Percentiles rank a stretch among this genome's conserved stretches.
Conservation (phyloP, 2,797 vertebrate species). For the Brachymystax lenok region DNA sequence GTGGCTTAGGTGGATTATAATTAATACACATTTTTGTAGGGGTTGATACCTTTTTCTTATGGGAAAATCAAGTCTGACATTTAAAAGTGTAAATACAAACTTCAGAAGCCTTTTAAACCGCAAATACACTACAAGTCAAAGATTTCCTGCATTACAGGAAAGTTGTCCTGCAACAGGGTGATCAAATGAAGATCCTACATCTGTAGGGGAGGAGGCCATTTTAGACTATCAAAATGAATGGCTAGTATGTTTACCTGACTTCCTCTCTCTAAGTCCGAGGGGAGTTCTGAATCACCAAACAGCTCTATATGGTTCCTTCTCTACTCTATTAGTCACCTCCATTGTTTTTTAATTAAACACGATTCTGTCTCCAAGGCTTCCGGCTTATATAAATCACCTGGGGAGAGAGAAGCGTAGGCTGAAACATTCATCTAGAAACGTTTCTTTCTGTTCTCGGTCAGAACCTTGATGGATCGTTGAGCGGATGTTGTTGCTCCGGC, state of each 20-base stretch:
- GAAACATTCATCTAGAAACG: not conserved
- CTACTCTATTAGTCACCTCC: not conserved
- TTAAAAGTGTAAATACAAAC: too few relatives aligned
- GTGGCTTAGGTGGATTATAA: constrained; percentile 1
- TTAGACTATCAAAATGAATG: not conserved
- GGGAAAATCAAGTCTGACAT: too few relatives aligned
- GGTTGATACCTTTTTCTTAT: too few relatives aligned
- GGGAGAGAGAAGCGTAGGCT: not conserved
- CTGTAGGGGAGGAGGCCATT: too few relatives aligned
- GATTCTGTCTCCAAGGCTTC: not conserved
- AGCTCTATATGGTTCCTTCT: not conserved
- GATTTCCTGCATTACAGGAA: too few relatives aligned
- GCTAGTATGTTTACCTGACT: not conserved
- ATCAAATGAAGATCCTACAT: too few relatives aligned
- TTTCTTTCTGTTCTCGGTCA: not conserved
- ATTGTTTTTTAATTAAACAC: not conserved
- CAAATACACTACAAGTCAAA: too few relatives aligned
- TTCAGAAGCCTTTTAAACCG: too few relatives aligned
- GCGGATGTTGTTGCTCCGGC: not conserved
- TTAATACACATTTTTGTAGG: too few relatives aligned
- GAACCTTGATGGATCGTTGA: constrained; percentile 2
- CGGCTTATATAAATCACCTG: not conserved
- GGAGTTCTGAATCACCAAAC: not conserved
- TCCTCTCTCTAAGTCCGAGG: not conserved
- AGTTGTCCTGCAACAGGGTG: too few relatives aligned